Conservation (phyloP, 2,113 vertebrate species). For the Spilogale gracilis region DNA sequence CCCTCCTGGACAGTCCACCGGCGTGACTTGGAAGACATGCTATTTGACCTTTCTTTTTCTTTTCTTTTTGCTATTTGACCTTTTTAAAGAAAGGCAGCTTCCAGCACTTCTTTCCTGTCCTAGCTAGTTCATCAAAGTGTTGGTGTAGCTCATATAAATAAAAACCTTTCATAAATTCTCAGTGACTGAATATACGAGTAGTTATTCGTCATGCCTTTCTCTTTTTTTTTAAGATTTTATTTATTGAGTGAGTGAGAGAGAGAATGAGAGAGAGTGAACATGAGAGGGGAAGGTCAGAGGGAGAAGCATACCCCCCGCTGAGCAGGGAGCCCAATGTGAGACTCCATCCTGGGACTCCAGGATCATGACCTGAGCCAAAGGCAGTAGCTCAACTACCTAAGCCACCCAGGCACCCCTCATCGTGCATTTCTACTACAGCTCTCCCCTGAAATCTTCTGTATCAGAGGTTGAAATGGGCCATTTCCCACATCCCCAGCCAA, state of each 20-base stretch:
- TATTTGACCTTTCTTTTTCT: not conserved
- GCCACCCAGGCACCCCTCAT: no score
- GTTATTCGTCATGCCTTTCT: constrained; percentile 8
- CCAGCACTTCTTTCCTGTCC: not conserved
- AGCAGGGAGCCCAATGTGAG: no score
- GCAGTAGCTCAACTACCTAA: no score
- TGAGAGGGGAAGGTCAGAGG: no score
- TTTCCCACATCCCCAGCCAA: not conserved
- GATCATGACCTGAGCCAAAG: no score
- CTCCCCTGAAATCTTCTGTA: not conserved
- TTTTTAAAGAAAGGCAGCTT: not conserved
- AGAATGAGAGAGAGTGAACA: no score
- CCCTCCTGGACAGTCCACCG: not conserved
- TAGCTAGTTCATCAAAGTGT: not conserved
- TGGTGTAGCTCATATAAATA: not conserved
- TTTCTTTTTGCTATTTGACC: not conserved
- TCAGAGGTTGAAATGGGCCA: not conserved
- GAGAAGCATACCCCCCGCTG: no score
- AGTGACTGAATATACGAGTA: not conserved
- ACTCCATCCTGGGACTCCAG: no score
- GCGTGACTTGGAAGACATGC: not conserved
- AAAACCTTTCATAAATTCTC: not conserved
- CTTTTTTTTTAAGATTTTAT: no score
- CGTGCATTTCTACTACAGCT: not conserved
- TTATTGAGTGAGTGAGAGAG: no score